Percentiles rank a stretch among this genome's conserved stretches.
These are phyloP conservation scores for Molossus alvarezi DNA, from an alignment of 2,797 vertebrate genomes.

Conservation along the genomic window DNA sequence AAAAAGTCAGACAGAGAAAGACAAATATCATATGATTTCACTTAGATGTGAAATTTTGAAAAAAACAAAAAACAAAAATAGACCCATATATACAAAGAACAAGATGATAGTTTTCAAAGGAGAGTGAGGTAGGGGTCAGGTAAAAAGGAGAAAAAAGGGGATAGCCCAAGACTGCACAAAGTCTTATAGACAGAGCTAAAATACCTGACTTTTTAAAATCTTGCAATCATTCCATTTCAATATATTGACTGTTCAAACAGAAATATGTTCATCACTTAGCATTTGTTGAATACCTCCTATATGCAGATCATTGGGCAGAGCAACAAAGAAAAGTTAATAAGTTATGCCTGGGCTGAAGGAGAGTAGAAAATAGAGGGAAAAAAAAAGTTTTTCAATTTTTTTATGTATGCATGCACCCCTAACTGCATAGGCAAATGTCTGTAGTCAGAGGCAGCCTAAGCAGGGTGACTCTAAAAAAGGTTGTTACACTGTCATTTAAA, in stretches of 20 bases:
- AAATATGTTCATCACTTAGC: not conserved
- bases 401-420: not conserved
- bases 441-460: conserved; percentile 7
- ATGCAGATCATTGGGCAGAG: not conserved
- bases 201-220: not conserved
- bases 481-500: conserved; percentile 74
- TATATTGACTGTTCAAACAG: not conserved
- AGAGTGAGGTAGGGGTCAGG: not conserved
- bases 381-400: not conserved
- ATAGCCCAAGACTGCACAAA: not conserved
- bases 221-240: not conserved
- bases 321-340: not conserved
- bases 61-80: not conserved
- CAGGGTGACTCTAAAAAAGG: conserved; percentile 37
- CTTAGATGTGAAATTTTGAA: not conserved
- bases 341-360: not conserved
- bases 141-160: not conserved
- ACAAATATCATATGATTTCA: not conserved
- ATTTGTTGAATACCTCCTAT: not conserved
- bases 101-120: not conserved
- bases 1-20: not conserved
- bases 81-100: not conserved
- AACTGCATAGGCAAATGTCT: not conserved
- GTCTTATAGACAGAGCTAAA: not conserved
- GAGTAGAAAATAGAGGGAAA: not conserved